Conservation (phyloP, 2,888 invertebrate genomes). For the Melieria picta region DNA sequence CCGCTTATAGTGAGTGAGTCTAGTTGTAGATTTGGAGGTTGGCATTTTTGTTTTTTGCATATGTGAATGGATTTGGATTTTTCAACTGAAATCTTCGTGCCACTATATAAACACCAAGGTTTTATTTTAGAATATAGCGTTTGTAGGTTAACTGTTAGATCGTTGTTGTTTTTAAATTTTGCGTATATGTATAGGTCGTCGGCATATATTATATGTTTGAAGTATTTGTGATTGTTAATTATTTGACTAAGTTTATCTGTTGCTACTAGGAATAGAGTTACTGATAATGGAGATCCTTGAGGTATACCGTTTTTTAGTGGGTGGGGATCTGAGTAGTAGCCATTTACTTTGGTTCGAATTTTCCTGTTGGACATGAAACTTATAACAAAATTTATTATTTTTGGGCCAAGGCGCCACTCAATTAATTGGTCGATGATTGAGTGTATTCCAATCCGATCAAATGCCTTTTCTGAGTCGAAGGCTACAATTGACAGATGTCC, state of each 20-base stretch:
- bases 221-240: neutral
- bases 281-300: slow-evolving; percentile 13
- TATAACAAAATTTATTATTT: neutral
- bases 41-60: too few species aligned
- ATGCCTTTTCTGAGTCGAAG: neutral
- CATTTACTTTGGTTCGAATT: neutral
- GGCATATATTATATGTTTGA: too few species aligned
- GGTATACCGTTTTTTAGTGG: neutral
- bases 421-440: neutral
- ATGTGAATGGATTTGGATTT: too few species aligned
- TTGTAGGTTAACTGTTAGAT: too few species aligned
- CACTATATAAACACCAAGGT: too few species aligned
- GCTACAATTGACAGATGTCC: neutral
- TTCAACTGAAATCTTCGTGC: too few species aligned
- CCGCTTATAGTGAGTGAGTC: too few species aligned
- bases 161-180: too few species aligned
- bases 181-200: too few species aligned
- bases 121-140: too few species aligned
- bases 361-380: neutral
- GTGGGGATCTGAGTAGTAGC: neutral
- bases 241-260: slow-evolving; percentile 2
- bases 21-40: too few species aligned
- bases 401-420: neutral
- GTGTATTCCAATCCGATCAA: neutral
- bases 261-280: neutral